These are phyloP conservation scores for Aphidoletes aphidimyza DNA, from an alignment of 2,888 invertebrate species.

Conservation along the genomic window DNA sequence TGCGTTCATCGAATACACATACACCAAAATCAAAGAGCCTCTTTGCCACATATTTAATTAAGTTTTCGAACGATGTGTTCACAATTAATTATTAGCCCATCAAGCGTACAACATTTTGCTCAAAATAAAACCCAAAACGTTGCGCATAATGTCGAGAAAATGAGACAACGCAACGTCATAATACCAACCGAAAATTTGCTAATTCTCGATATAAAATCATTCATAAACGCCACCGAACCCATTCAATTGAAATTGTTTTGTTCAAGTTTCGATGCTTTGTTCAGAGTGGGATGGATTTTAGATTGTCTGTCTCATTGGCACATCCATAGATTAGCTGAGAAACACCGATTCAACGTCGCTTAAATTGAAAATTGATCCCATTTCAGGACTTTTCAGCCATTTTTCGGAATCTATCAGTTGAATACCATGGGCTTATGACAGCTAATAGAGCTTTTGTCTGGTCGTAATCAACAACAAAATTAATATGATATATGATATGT, in stretches of 20 bases:
- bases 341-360: not conserved
- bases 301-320: no score
- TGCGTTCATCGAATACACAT: no score
- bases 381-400: not conserved
- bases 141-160: no score
- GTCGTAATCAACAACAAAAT: no score
- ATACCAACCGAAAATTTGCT: no score
- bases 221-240: not conserved
- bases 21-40: no score
- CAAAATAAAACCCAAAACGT: not conserved
- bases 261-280: not conserved
- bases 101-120: not conserved
- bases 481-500: not conserved
- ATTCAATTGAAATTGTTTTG: slow-evolving; percentile 2
- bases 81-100: slow-evolving; percentile 48
- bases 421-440: no score
- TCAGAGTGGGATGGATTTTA: not conserved
- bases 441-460: no score
- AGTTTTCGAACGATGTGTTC: slow-evolving; percentile 8
- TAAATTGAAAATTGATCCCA: not conserved
- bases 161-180: no score
- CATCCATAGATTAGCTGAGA: no score
- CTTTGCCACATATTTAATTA: slow-evolving; percentile 45
- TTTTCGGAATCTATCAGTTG: slow-evolving; percentile 6
- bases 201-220: not conserved